These are phyloP conservation scores for Serranus cabrilla DNA, from an alignment of 2,797 vertebrate species.

Conservation along the genomic window DNA sequence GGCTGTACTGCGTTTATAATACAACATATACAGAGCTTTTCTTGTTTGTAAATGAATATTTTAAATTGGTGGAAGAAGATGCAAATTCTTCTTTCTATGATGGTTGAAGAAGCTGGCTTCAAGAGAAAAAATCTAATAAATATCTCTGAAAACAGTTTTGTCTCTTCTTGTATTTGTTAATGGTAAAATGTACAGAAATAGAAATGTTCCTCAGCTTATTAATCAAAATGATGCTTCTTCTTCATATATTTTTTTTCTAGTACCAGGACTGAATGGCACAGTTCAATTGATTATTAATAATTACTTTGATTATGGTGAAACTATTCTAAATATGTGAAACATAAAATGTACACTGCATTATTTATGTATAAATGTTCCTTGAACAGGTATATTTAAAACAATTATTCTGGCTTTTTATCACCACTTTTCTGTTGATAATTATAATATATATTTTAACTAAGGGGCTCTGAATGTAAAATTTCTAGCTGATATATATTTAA, in stretches of 20 bases:
- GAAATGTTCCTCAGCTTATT: not conserved
- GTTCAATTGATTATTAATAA: too few relatives aligned
- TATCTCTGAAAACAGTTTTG: constrained; percentile 33
- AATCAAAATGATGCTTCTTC: not conserved
- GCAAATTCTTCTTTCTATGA: constrained; percentile 63
- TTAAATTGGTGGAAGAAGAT: constrained; percentile 45
- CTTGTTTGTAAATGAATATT: constrained; percentile 32
- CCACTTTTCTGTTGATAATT: too few relatives aligned
- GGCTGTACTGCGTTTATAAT: constrained; percentile 24
- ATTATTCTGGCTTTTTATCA: too few relatives aligned
- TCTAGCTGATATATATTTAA: too few relatives aligned
- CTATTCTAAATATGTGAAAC: not conserved
- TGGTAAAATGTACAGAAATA: not conserved
- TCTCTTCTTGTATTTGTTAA: constrained; percentile 21
- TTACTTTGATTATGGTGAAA: not conserved
- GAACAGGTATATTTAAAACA: too few relatives aligned
- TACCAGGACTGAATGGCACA: too few relatives aligned
- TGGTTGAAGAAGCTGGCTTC: constrained; percentile 79
- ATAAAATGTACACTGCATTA: not conserved
- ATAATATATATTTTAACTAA: too few relatives aligned
- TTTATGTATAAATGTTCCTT: too few relatives aligned
- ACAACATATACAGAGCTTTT: constrained; percentile 11
- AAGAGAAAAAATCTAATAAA: constrained; percentile 74
- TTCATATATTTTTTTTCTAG: not conserved
- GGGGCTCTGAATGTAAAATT: too few relatives aligned